These are phyloP conservation scores for Echiichthys vipera DNA, from an alignment of 2,797 vertebrate genomes.

Conservation along the genomic window DNA sequence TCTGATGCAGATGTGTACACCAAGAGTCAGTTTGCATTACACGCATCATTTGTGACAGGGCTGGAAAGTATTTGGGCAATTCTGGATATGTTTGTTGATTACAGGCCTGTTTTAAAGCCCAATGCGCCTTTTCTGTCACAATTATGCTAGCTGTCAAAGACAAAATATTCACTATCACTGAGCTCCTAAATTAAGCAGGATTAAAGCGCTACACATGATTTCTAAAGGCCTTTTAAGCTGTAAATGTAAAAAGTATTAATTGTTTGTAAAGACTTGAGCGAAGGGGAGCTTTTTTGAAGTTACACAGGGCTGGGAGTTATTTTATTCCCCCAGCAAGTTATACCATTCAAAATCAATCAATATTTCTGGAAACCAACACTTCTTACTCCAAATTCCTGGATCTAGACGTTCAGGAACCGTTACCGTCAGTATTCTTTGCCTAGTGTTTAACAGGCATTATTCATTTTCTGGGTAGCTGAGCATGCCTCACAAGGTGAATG, in stretches of 20 bases:
- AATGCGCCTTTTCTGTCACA: constrained; percentile 32
- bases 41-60: constrained; percentile 9
- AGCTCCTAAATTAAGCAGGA: constrained; percentile 17
- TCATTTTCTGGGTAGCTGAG: constrained; percentile 52
- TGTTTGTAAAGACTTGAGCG: constrained; percentile 36
- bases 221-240: constrained; percentile 40
- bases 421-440: constrained; percentile 43
- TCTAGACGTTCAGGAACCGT: constrained; percentile 31
- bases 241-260: constrained; percentile 41
- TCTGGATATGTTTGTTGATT: constrained; percentile 33
- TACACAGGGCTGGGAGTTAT: constrained; percentile 13
- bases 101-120: constrained; percentile 43
- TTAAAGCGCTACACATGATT: constrained; percentile 21
- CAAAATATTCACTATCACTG: constrained; percentile 7
- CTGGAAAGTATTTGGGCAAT: constrained; percentile 26
- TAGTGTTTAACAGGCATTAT: constrained; percentile 32
- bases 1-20: not conserved
- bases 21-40: constrained; percentile 9
- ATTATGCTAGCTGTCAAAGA: constrained; percentile 4
- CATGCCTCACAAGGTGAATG: constrained; percentile 52
- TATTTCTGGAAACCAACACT: constrained; percentile 31
- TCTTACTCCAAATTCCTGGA: constrained; percentile 23
- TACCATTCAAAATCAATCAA: constrained; percentile 26
- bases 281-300: constrained; percentile 25
- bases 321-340: constrained; percentile 3